These are phyloP conservation scores for Hirtodrosophila duncani DNA, from an alignment of 2,888 invertebrate species.

Conservation along the genomic window DNA sequence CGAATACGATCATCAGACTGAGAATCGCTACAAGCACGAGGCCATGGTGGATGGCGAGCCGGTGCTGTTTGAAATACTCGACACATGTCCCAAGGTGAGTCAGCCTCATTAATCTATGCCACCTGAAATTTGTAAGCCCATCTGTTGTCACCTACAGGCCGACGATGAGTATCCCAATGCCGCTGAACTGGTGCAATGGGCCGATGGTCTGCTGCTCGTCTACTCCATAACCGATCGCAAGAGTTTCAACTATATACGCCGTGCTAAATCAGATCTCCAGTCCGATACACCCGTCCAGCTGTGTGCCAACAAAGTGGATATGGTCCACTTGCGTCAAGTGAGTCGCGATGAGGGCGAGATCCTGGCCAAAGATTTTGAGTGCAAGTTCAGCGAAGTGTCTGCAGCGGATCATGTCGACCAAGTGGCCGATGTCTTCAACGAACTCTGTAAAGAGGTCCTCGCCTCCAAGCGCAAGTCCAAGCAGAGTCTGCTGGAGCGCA, in stretches of 20 bases:
- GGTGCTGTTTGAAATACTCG: conserved; percentile 92
- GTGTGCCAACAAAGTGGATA: conserved; percentile 94
- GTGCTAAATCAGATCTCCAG: conserved; percentile 84
- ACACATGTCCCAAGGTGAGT: conserved; percentile 85
- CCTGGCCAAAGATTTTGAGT: conserved; percentile 91
- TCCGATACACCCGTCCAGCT: conserved; percentile 88
- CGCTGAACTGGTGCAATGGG: conserved; percentile 89
- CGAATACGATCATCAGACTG: conserved; percentile 96
- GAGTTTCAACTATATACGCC: conserved; percentile 90
- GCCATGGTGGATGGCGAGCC: conserved; percentile 92
- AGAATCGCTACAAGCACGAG: conserved; percentile 94
- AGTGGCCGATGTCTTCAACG: conserved; percentile 90
- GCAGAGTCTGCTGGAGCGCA: conserved; percentile 89
- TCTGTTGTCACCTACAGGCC: conserved; percentile 78
- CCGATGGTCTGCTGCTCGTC: conserved; percentile 91
- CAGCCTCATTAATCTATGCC: neutral
- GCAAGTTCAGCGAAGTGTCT: conserved; percentile 91
- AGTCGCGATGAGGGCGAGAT: conserved; percentile 93
- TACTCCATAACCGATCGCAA: conserved; percentile 93
- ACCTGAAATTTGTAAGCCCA: neutral
- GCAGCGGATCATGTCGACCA: conserved; percentile 92
- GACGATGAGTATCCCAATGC: conserved; percentile 85
- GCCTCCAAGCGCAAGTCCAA: conserved; percentile 89
- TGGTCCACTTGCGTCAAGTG: conserved; percentile 93
- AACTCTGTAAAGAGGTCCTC: conserved; percentile 89